Evolutionary conservation across 2,888 invertebrate species (phyloP), one percentile per base, ranked within the genome.

Genomic region (Antheraea yamamai): DNA sequence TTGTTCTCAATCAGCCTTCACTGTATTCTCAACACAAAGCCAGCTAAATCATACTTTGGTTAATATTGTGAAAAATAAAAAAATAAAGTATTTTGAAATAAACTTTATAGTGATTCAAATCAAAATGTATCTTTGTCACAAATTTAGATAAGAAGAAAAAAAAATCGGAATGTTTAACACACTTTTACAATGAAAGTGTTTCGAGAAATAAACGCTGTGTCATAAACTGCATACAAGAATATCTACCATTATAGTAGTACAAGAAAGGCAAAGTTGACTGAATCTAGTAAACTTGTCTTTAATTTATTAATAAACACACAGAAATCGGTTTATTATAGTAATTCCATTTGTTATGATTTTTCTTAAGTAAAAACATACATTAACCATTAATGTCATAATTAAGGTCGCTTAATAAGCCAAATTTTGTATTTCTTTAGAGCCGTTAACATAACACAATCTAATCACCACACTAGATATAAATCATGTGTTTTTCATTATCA

Each of bases 101-200:
- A 83, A 82, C 80, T 87, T 80, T 83, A 87, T 84, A 86, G 75
- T 80, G 77, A 81, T 83, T 80, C 76, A 71, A 77, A 80, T 82
- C 79, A 77, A 81, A 80, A 81, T 78, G 77, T 58, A 77, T 79
- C 79, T 76, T 74, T 78, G 77, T 77, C 77, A 78, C 23, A 76
- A 73, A 77, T 75, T 81, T 78, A 78, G 78, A 75, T 77, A 76
- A 80, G 80, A 80, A 79, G 72, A 76, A 30, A 75, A 78, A 72
- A 77, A 80, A 81, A 81, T 77, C 79, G 88, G 87, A 88, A 87
- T 88, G 87, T 85, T 79, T 78, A 80, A 78, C 75, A 78, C 26
- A 66, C 64, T 16, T 66, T 66, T 16, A 30, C 64, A 66, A 64
- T 64, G n/a, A 58, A 58, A n/a, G 58, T 58, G 20, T 58, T 58